These are phyloP conservation scores for Punctoribates punctum DNA, from an alignment of 2,888 invertebrate genomes.

Conservation along the genomic window DNA sequence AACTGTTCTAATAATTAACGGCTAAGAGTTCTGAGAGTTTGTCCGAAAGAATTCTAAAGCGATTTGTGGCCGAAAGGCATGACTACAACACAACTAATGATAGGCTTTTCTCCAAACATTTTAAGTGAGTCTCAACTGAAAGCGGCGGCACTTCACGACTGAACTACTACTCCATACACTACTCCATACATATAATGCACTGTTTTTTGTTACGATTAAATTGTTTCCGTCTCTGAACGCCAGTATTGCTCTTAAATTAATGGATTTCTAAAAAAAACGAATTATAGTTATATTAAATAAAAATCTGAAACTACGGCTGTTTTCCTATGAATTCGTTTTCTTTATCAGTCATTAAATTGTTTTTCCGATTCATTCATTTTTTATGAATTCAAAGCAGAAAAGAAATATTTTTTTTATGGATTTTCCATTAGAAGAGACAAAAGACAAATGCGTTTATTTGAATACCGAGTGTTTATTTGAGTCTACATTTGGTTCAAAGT, in stretches of 20 bases:
- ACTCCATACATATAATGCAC: neutral
- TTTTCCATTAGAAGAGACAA: neutral
- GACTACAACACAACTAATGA: slow-evolving; percentile 6
- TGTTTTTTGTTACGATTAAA: slow-evolving; percentile 2
- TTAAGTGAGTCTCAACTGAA: neutral
- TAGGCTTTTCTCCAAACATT: slow-evolving; percentile 7
- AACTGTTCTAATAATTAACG: neutral
- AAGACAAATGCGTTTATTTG: slow-evolving; percentile 6
- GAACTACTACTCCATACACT: neutral
- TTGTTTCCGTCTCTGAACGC: slow-evolving; percentile 24
- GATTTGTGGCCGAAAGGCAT: slow-evolving; percentile 30
- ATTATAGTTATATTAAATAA: slow-evolving; percentile 10
- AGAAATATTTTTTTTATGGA: neutral
- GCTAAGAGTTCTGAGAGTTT: neutral
- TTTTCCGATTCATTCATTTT: neutral
- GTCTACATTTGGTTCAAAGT: slow-evolving; percentile 1
- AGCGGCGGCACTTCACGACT: neutral
- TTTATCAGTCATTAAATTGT: neutral
- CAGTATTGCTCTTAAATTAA: slow-evolving; percentile 28
- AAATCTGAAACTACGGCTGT: neutral
- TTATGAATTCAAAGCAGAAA: neutral
- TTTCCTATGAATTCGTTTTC: neutral
- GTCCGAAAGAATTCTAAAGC: neutral
- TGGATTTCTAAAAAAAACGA: neutral
- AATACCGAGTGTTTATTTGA: slow-evolving; percentile 18